These are phyloP conservation scores for Eutrigla gurnardus DNA, from an alignment of 2,797 vertebrate genomes.

Conservation along the genomic window DNA sequence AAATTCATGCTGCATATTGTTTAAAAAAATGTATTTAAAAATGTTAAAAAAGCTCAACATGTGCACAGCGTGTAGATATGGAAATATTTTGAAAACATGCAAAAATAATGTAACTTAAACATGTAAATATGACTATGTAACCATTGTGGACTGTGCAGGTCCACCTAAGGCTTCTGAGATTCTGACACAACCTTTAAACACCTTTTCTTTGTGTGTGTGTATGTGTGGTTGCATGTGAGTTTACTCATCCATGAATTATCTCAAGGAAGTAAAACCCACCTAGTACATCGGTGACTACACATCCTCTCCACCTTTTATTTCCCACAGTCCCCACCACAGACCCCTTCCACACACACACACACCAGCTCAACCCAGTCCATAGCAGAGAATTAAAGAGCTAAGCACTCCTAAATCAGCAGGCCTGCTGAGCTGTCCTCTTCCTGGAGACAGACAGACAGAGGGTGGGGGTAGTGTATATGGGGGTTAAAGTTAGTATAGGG, in stretches of 20 bases:
- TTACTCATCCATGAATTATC: constrained; percentile 31
- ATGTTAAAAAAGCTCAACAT: not conserved
- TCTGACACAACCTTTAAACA: not conserved
- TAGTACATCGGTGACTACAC: constrained; percentile 29
- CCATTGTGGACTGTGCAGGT: not conserved
- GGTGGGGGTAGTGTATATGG: constrained; percentile 19
- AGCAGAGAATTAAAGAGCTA: constrained; percentile 72
- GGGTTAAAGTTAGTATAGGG: constrained; percentile 32
- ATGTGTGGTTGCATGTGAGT: constrained; percentile 20
- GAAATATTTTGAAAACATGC: not conserved
- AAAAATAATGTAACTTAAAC: not conserved
- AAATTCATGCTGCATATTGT: no score
- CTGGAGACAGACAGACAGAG: constrained; percentile 66
- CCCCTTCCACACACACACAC: not conserved
- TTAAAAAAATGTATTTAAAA: no score
- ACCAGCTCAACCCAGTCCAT: constrained; percentile 15
- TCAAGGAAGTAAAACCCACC: constrained; percentile 29
- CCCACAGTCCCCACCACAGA: not conserved
- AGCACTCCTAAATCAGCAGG: constrained; percentile 72
- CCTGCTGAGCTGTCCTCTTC: constrained; percentile 62
- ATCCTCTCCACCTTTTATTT: constrained; percentile 48
- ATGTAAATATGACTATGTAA: not conserved
- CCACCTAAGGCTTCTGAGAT: not conserved
- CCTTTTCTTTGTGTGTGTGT: constrained; percentile 1
- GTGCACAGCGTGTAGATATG: not conserved